These are phyloP conservation scores for Podarcis muralis DNA, from an alignment of 2,113 vertebrate genomes.

Conservation along the genomic window DNA sequence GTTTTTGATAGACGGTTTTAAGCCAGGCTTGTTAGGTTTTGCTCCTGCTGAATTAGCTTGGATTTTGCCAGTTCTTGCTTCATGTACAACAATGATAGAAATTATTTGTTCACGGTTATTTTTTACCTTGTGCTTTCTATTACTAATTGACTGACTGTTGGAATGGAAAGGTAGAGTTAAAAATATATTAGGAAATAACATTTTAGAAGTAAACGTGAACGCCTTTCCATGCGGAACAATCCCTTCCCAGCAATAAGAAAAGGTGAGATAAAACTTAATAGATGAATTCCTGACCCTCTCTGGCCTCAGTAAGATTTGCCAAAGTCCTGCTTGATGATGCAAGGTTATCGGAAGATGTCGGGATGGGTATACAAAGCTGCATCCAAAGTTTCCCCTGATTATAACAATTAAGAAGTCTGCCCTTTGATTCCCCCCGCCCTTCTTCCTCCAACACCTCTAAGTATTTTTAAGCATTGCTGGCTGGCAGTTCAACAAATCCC, in stretches of 20 bases:
- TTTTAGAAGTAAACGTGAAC: neutral
- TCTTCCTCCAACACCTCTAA: neutral
- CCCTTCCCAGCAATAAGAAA: neutral
- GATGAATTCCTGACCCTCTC: neutral
- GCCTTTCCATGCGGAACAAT: neutral
- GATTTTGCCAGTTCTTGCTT: neutral
- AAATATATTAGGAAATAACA: neutral
- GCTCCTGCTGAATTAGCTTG: neutral
- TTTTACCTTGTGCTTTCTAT: neutral
- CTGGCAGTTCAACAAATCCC: neutral
- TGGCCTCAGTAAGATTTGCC: neutral
- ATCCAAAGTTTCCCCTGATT: neutral
- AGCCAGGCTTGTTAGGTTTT: neutral
- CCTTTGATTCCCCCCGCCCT: neutral
- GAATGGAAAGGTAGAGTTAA: neutral
- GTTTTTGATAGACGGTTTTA: too few relatives aligned
- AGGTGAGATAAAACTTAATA: neutral
- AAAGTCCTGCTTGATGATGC: neutral
- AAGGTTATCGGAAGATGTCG: neutral
- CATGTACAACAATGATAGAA: too few relatives aligned
- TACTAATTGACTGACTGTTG: neutral
- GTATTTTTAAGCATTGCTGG: neutral
- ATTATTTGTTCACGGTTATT: neutral
- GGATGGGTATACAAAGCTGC: neutral
- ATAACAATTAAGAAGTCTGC: slow-evolving; percentile 4